Percentiles rank a stretch among this genome's conserved stretches.
These are phyloP conservation scores for Coregonus clupeaformis DNA, from an alignment of 2,113 vertebrate genomes.

Conservation along the genomic window DNA sequence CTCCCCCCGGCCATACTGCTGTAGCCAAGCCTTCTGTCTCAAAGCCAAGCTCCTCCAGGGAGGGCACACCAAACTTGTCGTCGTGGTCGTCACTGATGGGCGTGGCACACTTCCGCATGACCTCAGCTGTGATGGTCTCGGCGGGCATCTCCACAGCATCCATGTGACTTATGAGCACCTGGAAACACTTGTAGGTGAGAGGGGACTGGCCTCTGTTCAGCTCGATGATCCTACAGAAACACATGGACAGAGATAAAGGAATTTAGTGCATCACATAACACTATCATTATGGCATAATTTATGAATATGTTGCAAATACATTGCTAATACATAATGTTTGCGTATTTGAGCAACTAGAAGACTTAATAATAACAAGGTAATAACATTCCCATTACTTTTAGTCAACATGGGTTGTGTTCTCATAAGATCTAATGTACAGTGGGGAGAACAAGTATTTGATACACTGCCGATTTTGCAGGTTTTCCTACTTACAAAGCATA, in stretches of 20 bases:
- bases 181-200: constrained; percentile 88
- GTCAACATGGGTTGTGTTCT: no score
- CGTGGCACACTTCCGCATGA: constrained; percentile 79
- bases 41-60: constrained; percentile 89
- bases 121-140: constrained; percentile 82
- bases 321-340: no score
- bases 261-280: background rate
- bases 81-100: constrained; percentile 85
- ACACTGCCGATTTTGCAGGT: no score
- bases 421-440: no score
- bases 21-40: constrained; percentile 88
- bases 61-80: constrained; percentile 85
- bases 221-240: constrained; percentile 80
- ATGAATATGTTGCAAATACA: no score
- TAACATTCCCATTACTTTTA: no score
- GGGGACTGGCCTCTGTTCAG: constrained; percentile 86
- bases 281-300: no score
- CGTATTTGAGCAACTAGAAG: no score
- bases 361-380: no score
- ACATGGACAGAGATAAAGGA: background rate
- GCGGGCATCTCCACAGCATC: constrained; percentile 80
- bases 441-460: no score
- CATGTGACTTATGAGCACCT: constrained; percentile 86
- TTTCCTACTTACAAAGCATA: no score
- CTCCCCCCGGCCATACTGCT: constrained; percentile 93